Percentiles rank a stretch among this genome's conserved stretches.
phyloP scores from a whole-genome alignment of 2,113 vertebrate species.

The Lepus americanus region DNA sequence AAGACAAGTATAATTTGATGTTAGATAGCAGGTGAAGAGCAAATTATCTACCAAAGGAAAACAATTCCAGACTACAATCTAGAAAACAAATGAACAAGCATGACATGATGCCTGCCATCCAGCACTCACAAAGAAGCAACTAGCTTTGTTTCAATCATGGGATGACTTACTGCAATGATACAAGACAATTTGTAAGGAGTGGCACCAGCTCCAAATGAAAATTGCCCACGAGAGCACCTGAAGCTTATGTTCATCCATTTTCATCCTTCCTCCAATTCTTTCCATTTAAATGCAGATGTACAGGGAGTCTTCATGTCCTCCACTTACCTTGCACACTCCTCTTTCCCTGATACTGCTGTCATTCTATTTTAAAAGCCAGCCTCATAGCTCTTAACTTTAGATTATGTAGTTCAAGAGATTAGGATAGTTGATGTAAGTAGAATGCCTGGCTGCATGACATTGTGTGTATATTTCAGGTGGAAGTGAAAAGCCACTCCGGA shows the following conservation, averaged over 20 bases:
- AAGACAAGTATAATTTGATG: constrained; percentile 20
- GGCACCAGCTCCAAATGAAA: constrained; percentile 1
- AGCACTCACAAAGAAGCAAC: neutral
- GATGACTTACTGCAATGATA: neutral
- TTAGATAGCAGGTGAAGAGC: neutral
- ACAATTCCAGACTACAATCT: neutral
- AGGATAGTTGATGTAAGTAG: neutral
- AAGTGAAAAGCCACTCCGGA: neutral
- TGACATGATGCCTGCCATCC: neutral
- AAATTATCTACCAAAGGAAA: neutral
- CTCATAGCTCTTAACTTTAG: neutral
- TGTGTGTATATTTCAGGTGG: neutral
- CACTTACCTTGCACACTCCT: neutral
- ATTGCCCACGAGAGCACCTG: neutral
- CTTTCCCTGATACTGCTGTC: neutral
- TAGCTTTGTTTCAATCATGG: neutral
- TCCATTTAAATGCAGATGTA: constrained; percentile 7
- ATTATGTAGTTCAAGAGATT: neutral
- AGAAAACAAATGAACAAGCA: neutral
- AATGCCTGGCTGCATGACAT: neutral
- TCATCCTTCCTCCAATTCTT: neutral
- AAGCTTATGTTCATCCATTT: neutral
- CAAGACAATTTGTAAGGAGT: neutral
- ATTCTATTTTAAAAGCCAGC: neutral
- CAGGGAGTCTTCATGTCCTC: neutral